These are phyloP conservation scores for Epinephelus cyanopodus DNA, from an alignment of 2,113 vertebrate species.

Conservation along the genomic window DNA sequence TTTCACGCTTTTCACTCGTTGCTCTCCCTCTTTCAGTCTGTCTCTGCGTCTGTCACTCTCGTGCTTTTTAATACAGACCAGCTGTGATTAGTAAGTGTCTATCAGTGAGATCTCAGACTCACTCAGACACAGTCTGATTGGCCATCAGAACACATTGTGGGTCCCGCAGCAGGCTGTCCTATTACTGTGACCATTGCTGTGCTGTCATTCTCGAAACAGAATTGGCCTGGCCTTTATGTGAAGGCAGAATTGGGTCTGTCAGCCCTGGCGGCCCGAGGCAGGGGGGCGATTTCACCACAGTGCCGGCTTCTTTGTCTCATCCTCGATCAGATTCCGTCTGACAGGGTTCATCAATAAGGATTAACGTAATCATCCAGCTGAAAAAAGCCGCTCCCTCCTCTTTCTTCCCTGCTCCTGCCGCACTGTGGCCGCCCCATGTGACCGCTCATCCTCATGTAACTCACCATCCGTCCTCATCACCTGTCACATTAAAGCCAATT, in stretches of 20 bases:
- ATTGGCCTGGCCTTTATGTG: slow-evolving; percentile 30
- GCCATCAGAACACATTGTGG: slow-evolving; percentile 20
- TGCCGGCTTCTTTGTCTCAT: slow-evolving; percentile 37
- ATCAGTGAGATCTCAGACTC: slow-evolving; percentile 42
- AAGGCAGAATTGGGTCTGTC: slow-evolving; percentile 37
- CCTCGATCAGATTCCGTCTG: slow-evolving; percentile 55
- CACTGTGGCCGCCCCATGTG: slow-evolving; percentile 20
- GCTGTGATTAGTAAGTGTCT: slow-evolving; percentile 62
- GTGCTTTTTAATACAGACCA: slow-evolving; percentile 25
- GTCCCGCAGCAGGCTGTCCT: slow-evolving; percentile 31
- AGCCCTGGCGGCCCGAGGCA: slow-evolving; percentile 2
- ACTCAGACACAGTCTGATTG: slow-evolving; percentile 57
- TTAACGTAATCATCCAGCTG: slow-evolving; percentile 67
- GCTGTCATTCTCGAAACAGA: slow-evolving; percentile 39
- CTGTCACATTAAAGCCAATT: slow-evolving; percentile 53
- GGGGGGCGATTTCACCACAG: slow-evolving; percentile 24
- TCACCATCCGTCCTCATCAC: slow-evolving; percentile 66
- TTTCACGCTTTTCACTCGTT: not conserved
- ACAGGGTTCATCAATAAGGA: slow-evolving; percentile 72
- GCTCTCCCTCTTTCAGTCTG: not conserved
- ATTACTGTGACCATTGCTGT: slow-evolving; percentile 21
- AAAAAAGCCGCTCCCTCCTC: slow-evolving; percentile 10
- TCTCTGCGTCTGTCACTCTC: not conserved
- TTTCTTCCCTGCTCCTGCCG: slow-evolving; percentile 15
- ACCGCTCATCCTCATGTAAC: slow-evolving; percentile 26